Evolutionary conservation across 1,140 invertebrate genomes (phyloP), one percentile per base, ranked within the genome.

Genomic region (Drosophila trapezifrons): DNA sequence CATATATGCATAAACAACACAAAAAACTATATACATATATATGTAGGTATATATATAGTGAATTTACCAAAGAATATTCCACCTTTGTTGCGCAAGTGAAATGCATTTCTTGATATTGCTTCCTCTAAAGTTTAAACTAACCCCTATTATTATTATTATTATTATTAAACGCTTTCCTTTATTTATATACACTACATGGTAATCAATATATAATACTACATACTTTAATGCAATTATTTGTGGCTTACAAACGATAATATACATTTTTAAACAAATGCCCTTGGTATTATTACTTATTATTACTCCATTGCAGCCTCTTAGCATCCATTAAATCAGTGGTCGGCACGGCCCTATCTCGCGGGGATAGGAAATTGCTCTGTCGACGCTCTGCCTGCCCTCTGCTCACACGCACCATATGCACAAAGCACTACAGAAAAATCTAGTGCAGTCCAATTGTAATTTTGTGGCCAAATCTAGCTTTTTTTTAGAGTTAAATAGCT

Each of bases 201-300:
- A 79, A 76, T 76, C 63, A 76, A 78, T 78, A 87, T 70, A 73
- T 70, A 73, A 75, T 84, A 73, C 67, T 84, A 73, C 67, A 76
- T 76, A 76, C 63, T 80, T 85, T 80, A 85, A 62, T 80, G 63
- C 74, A 81, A 78, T 84, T 78, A 78, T 80, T 78, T 89, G 80
- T 89, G 69, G 43, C 80, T 80, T 87, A 89, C 66, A 89, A 80
- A 78, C 84, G 81, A 80, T 76, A 76, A 76, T 90, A 81, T 87
- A 90, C 87, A 90, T 90, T 90, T 90, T 90, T 84, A 90, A 90
- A 90, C 87, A 90, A 90, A 90, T 90, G 87, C 84, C 73, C 72
- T 84, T 84, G 82, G 69, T 83, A 69, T 83, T 57, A 66, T 78
- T 54, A 52, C 72, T 45, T 46, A 45, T 55, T 38, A 22, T 35